phyloP scores from a whole-genome alignment of 2,888 invertebrate species.

The Entomobrya multifasciata region DNA sequence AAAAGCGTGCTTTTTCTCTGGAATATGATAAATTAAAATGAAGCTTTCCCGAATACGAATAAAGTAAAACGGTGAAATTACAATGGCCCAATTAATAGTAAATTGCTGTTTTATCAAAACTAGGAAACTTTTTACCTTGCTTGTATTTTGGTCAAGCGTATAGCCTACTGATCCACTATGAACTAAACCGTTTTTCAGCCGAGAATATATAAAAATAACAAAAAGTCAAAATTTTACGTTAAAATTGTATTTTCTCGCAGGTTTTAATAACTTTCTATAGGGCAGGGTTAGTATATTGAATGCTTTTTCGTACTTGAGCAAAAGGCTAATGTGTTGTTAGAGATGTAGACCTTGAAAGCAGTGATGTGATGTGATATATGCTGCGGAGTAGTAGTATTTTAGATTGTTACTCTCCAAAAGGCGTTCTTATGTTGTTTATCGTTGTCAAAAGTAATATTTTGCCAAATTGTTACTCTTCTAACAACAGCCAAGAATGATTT shows the following conservation, averaged over 20 bases:
- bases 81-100: slow-evolving; percentile 31
- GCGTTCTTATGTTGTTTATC: slow-evolving; percentile 14
- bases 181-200: too few relatives aligned
- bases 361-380: too few relatives aligned
- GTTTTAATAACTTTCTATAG: too few relatives aligned
- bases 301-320: slow-evolving; percentile 5
- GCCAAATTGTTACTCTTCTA: background rate
- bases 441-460: slow-evolving; percentile 31
- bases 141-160: background rate
- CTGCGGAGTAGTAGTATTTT: too few relatives aligned
- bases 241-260: too few relatives aligned
- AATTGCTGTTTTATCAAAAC: slow-evolving; percentile 25
- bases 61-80: slow-evolving; percentile 3
- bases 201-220: too few relatives aligned
- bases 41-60: slow-evolving; percentile 27
- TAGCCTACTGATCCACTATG: background rate
- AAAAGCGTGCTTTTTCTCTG: background rate
- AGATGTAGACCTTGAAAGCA: background rate
- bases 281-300: too few relatives aligned
- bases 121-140: slow-evolving; percentile 16
- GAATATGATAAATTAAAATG: background rate
- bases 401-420: background rate
- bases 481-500: background rate
- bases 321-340: background rate
- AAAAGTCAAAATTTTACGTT: too few relatives aligned